Evolutionary conservation across 2,888 invertebrate genomes (phyloP), one percentile per base, ranked within the genome.

Genomic region (Aricia artaxerxes): DNA sequence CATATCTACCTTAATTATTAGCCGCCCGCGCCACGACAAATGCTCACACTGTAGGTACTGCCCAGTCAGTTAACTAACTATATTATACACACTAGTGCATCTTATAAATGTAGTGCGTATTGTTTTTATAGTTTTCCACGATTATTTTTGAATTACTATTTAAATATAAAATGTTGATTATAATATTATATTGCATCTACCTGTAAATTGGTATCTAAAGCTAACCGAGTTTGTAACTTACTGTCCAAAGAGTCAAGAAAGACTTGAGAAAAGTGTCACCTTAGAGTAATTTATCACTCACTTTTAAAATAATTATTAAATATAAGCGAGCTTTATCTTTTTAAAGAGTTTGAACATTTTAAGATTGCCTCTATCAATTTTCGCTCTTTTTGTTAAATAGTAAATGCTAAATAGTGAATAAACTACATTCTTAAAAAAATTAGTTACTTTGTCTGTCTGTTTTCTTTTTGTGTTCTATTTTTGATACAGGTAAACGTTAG

Each of bases 191-290:
- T 38, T 1, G 69, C 35, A 4, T 16, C 69, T 35, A 69, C 35
- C 35, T 38, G 35, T 13, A 69, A 38, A 35, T 35, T n/a, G 6
- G n/a, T n/a, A 24, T 24, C 61, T 61, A 24, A 24, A 61, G 5
- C 6, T 69, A 35, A 35, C n/a, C 73, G 13, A 76, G 76, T 76
- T 76, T 53, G 53, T 57, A 76, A 76, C 11, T 44, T 75, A 49
- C 53, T 35, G 35, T 35, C 75, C 13, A 76, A 53, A 35, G 35
- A 57, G 76, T 57, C 75, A 49, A 24, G 49, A 35, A 31, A 49
- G 44, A 75, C 53, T 75, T 76, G 53, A 76, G 53, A 53, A 76
- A 76, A 76, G 76, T 76, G 76, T 76, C 76, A 53, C 31, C 53
- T 31, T 31, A 53, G 35, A 76, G 76, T 76, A 53, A 76, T 76